Conservation (phyloP, 2,113 vertebrate species). For the Malurus cyaneus region DNA sequence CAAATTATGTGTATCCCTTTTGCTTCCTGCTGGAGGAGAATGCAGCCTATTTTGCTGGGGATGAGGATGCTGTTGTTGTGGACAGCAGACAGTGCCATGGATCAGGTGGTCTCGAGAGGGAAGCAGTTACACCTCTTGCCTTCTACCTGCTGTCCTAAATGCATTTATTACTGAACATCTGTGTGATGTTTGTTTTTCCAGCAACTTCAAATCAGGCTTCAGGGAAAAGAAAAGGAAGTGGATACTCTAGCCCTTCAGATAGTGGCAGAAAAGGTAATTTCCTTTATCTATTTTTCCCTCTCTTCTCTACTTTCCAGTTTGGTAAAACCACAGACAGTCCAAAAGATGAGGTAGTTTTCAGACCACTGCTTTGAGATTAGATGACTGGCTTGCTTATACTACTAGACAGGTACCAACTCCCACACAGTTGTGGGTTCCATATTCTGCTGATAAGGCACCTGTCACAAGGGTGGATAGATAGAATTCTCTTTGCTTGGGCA, state of each 20-base stretch:
- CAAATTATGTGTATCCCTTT: background rate
- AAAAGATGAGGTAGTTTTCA: background rate
- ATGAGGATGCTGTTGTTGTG: background rate
- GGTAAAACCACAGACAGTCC: background rate
- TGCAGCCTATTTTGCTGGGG: background rate
- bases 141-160: background rate
- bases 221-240: slow-evolving; percentile 84
- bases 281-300: background rate
- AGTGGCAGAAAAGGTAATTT: slow-evolving; percentile 85
- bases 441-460: background rate
- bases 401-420: background rate
- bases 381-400: background rate
- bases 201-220: slow-evolving; percentile 82
- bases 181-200: slow-evolving; percentile 45
- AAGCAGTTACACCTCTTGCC: background rate
- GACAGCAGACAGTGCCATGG: background rate
- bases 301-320: background rate
- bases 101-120: background rate
- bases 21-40: background rate
- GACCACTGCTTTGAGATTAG: background rate
- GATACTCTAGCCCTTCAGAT: slow-evolving; percentile 75
- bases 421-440: background rate
- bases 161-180: background rate
- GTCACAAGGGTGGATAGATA: background rate
- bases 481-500: background rate